Base-by-base conservation (phyloP, 2,113 vertebrate species). In the Chionis minor region DNA sequence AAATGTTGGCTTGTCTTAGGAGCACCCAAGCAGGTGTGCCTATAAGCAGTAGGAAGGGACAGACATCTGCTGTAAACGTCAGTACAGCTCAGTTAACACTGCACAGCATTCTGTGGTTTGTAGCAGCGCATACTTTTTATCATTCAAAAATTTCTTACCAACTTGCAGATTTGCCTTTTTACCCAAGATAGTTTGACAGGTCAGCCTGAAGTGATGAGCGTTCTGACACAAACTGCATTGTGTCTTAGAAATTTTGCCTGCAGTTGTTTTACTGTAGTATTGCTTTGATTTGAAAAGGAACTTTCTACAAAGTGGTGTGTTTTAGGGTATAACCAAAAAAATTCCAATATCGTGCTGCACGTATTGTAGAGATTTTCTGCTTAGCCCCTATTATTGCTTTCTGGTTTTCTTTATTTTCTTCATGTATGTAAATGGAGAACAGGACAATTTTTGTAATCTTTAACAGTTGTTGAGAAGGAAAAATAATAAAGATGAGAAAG, bases 101-200 rank as follows among this genome's bases (percentile, higher is more conserved):
- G 30, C 35, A 32, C 74, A 79, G 61, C 11, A 0, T 54, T 80
- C 69, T 5, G 3, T 63, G 84, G 69, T 63, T 67, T 74, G 49
- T 59, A 81, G 58, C 81, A 75, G 47, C 8, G 11, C 38, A 5
- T 13, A 44, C 67, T 56, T 94, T 73, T 83, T 58, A 81, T 77
- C 84, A 51, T 54, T 75, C 82, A 49, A 27, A 90, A 91, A 67
- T 96, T 97, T 85, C 82, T 65, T 81, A 62, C 18, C 14, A 86
- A 88, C 83, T 97, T 87, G 82, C 78, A 96, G 84, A 96, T 96
- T 62, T 94, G 83, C 67, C 95, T 97, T 94, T 97, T 94, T 84
- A 71, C 86, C 95, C 80, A 88, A 97, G 96, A 78, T 22, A 88
- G 86, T 96, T 97, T 96, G 96, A 96, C 97, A 97, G 96, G 95